These are phyloP conservation scores for Odobenus rosmarus DNA, from an alignment of 2,113 vertebrate genomes.

Conservation along the genomic window DNA sequence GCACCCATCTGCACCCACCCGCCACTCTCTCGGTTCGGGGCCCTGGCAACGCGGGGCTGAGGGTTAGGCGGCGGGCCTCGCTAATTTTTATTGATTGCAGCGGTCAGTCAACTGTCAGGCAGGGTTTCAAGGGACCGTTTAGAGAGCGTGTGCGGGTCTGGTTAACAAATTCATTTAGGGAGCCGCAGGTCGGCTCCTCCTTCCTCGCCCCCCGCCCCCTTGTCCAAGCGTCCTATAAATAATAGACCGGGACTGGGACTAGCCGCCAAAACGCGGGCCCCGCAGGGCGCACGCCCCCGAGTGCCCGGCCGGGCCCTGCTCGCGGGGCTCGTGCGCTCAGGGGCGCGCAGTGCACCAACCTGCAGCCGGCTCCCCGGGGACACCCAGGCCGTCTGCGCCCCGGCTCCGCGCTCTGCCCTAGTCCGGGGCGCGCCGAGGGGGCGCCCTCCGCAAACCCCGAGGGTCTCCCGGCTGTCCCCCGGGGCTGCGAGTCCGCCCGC, in stretches of 20 bases:
- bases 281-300: background rate
- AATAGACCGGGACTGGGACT: conserved; percentile 85
- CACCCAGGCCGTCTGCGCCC: fast-evolving
- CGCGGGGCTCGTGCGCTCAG: fast-evolving
- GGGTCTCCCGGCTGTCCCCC: background rate
- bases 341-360: background rate
- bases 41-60: background rate
- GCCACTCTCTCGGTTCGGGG: fast-evolving
- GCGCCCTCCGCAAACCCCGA: background rate
- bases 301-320: fast-evolving
- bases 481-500: background rate
- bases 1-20: background rate
- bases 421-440: background rate
- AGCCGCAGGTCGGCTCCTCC: conserved; percentile 57
- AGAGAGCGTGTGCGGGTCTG: conserved; percentile 89
- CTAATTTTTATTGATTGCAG: conserved; percentile 93
- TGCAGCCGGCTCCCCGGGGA: background rate
- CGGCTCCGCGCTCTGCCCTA: fast-evolving
- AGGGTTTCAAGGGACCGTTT: conserved; percentile 92
- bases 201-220: conserved; percentile 78
- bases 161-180: conserved; percentile 96
- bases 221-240: conserved; percentile 89
- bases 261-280: conserved; percentile 80
- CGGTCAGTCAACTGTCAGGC: conserved; percentile 95
- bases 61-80: background rate